Percentiles rank a stretch among this genome's conserved stretches.
Conservation (phyloP, 1,140 invertebrate genomes). For the Drosophila equinoxialis region DNA sequence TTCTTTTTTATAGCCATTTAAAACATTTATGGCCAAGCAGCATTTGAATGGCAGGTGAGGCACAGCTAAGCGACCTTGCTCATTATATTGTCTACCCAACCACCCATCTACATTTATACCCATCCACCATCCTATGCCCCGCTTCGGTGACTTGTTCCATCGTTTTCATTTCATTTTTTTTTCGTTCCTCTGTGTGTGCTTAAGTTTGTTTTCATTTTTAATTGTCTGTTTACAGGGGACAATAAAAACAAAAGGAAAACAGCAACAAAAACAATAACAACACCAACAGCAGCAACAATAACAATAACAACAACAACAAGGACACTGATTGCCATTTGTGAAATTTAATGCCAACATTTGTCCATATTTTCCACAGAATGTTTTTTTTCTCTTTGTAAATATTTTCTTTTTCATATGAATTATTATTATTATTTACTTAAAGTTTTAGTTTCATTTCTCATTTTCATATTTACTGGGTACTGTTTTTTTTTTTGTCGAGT, state of each 20-base stretch:
- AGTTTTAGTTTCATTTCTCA: not conserved
- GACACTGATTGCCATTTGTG: constrained; percentile 60
- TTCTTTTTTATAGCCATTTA: constrained; percentile 66
- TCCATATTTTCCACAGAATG: not conserved
- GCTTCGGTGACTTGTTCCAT: constrained; percentile 2
- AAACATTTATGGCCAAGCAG: constrained; percentile 71
- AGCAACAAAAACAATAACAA: not conserved
- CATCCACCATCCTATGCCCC: not conserved
- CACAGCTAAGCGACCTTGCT: constrained; percentile 57
- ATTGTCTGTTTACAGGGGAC: constrained; percentile 62
- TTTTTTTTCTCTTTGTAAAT: constrained; percentile 4
- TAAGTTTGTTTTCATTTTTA: constrained; percentile 57
- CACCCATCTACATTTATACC: not conserved
- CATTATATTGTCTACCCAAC: constrained; percentile 42
- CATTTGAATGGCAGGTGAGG: constrained; percentile 72
- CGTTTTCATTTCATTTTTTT: not conserved
- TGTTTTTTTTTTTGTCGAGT: too few relatives aligned
- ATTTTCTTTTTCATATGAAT: constrained; percentile 21
- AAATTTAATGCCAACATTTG: constrained; percentile 36
- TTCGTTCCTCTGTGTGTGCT: constrained; percentile 12
- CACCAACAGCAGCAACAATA: constrained; percentile 1
- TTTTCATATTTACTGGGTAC: not conserved
- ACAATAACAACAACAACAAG: constrained; percentile 17
- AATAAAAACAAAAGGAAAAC: not conserved
- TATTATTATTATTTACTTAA: constrained; percentile 39